Evolutionary conservation across 2,113 vertebrate species (phyloP).

Genomic region (Bufo bufo): DNA sequence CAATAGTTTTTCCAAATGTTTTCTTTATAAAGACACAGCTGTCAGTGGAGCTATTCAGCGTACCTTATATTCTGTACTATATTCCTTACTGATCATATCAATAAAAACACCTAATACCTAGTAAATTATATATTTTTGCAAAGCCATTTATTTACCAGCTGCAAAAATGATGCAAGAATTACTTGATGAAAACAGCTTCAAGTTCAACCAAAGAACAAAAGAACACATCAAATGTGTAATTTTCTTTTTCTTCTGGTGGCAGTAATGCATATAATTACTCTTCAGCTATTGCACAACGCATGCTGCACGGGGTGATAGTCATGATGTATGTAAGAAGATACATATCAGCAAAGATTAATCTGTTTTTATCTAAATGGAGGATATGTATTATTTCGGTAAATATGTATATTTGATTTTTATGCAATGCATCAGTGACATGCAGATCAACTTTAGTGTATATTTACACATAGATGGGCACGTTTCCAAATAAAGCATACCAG

Average conservation of each 20-base stretch:
- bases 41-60: constrained; percentile 67
- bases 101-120: constrained; percentile 41
- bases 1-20: constrained; percentile 72
- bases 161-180: constrained; percentile 48
- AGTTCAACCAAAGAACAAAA: constrained; percentile 33
- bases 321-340: background rate
- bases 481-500: background rate
- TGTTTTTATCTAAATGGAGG: background rate
- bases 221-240: constrained; percentile 40
- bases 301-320: background rate
- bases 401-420: background rate
- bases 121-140: constrained; percentile 36
- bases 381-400: background rate
- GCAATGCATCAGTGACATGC: background rate
- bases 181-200: constrained; percentile 17
- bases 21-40: constrained; percentile 76
- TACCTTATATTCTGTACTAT: constrained; percentile 54
- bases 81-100: constrained; percentile 42
- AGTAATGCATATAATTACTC: constrained; percentile 48
- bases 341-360: background rate
- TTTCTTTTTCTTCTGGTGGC: constrained; percentile 19
- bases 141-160: constrained; percentile 41
- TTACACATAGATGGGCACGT: background rate
- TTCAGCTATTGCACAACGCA: constrained; percentile 5
- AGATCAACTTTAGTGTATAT: background rate